Conservation (phyloP, 2,888 invertebrate genomes). For the Aquatica leii region DNA sequence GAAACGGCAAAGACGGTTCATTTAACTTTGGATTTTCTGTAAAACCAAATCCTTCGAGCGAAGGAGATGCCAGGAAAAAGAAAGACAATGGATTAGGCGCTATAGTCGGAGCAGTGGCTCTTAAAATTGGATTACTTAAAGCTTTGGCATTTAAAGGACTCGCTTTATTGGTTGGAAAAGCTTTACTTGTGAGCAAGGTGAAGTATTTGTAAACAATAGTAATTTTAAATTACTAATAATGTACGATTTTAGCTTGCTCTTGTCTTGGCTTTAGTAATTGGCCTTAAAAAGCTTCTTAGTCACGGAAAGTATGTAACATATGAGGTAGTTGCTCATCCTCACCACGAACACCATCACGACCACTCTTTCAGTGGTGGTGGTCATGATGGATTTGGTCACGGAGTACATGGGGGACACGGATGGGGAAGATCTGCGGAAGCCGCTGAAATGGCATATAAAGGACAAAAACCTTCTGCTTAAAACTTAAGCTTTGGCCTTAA, state of each 20-base stretch:
- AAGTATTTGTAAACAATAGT: conserved; percentile 15
- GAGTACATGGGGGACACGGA: conserved; percentile 61
- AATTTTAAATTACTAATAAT: not conserved
- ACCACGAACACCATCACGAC: conserved; percentile 68
- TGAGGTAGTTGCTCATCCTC: conserved; percentile 78
- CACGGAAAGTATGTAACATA: conserved; percentile 78
- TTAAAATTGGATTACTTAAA: conserved; percentile 83
- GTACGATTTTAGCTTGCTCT: conserved; percentile 69
- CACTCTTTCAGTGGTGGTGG: conserved; percentile 59
- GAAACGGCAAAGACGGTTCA: conserved; percentile 71
- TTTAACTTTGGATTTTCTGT: conserved; percentile 77
- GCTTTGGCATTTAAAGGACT: conserved; percentile 83
- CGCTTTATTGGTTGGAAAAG: conserved; percentile 84
- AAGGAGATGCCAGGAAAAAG: conserved; percentile 61
- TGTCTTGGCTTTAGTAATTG: conserved; percentile 80
- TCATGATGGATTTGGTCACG: conserved; percentile 50
- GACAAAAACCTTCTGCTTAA: conserved; percentile 62
- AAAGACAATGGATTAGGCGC: conserved; percentile 73
- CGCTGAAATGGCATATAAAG: conserved; percentile 70
- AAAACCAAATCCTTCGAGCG: conserved; percentile 49
- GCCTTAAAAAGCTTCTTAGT: conserved; percentile 82
- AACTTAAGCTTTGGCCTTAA: not conserved
- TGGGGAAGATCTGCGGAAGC: conserved; percentile 67
- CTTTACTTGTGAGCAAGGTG: conserved; percentile 80
- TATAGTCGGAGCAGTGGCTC: conserved; percentile 76